Percentiles rank a stretch among this genome's conserved stretches.
These are phyloP conservation scores for Tychaedon coryphoeus DNA, from an alignment of 2,113 vertebrate species.

Conservation along the genomic window DNA sequence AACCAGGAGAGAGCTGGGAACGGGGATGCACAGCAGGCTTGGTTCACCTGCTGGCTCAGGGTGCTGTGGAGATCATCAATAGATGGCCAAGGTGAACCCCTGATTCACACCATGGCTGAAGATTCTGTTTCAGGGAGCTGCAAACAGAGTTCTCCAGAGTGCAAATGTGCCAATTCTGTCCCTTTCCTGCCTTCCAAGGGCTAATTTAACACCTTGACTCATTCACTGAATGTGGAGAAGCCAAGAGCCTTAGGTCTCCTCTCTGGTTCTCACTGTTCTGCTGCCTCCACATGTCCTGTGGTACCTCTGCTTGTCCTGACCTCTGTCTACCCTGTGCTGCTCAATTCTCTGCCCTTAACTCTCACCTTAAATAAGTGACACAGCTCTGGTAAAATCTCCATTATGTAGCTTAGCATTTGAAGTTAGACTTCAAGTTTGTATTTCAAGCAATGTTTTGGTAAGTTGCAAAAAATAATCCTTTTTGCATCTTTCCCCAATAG, in stretches of 20 bases:
- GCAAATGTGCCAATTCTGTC: not conserved
- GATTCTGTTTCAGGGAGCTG: not conserved
- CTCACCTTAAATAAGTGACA: not conserved
- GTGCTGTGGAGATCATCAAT: not conserved
- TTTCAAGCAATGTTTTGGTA: not conserved
- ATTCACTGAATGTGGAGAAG: not conserved
- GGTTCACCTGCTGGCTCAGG: not conserved
- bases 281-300: not conserved
- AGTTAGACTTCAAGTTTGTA: not conserved
- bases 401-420: not conserved
- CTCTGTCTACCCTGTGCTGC: not conserved
- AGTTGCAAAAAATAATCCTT: not conserved
- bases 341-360: not conserved
- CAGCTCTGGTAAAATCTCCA: not conserved
- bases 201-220: conserved; percentile 1
- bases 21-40: not conserved
- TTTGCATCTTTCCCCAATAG: not conserved
- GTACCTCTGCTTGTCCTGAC: not conserved
- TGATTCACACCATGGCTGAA: rapidly evolving
- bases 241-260: not conserved
- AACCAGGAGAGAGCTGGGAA: not conserved
- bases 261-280: not conserved
- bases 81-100: not conserved
- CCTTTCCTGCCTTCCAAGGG: not conserved
- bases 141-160: not conserved